These are phyloP conservation scores for Condylostylus longicornis DNA, from an alignment of 1,140 invertebrate genomes.

Conservation along the genomic window DNA sequence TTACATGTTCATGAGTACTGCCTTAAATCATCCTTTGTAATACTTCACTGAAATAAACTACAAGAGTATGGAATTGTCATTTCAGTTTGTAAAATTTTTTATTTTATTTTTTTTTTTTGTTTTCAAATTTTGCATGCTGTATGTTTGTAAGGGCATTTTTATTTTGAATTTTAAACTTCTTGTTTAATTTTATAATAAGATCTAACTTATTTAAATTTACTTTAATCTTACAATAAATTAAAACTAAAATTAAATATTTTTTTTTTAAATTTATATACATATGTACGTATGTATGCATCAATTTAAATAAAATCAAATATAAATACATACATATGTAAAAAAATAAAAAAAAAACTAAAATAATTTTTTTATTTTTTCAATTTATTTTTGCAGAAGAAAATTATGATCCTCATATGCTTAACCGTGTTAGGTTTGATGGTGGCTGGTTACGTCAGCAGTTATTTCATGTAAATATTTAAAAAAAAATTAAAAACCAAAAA, in stretches of 20 bases:
- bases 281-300: neutral
- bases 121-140: too few relatives aligned
- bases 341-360: neutral
- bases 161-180: neutral
- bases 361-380: neutral
- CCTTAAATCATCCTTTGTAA: too few relatives aligned
- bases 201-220: neutral
- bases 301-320: neutral
- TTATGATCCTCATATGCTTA: conserved; percentile 95
- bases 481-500: too few relatives aligned
- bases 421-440: conserved; percentile 75
- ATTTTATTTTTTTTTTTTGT: too few relatives aligned
- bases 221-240: neutral
- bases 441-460: conserved; percentile 42
- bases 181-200: neutral
- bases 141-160: neutral
- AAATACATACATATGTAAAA: neutral
- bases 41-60: too few relatives aligned
- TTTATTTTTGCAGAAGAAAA: conserved; percentile 78
- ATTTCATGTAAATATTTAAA: conserved; percentile 25
- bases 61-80: too few relatives aligned
- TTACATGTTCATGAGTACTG: too few relatives aligned
- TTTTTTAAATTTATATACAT: neutral
- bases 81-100: too few relatives aligned
- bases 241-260: neutral